Evolutionary conservation across 2,797 vertebrate genomes (phyloP), one percentile per base, ranked within the genome.

Genomic region (Lepus oiostolus): DNA sequence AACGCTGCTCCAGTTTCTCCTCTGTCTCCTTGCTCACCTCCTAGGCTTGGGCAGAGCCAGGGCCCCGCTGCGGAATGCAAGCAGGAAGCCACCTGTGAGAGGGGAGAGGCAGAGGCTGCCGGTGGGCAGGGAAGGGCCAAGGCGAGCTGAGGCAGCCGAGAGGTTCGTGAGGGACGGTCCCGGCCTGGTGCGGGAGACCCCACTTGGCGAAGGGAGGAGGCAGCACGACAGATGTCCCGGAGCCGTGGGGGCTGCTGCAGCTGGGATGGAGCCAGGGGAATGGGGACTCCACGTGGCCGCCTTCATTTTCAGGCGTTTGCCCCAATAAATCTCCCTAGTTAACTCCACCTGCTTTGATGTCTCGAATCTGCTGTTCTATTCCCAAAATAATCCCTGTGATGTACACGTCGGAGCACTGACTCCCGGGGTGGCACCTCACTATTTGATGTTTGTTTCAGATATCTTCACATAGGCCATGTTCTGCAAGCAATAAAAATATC

Each of bases 211-310:
- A 11, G 32, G 13, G 68, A 35, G 22, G 47, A 58, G 77, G 38
- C 38, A 26, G 32, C 4, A 1, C 16, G 32, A 35, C 7, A 85
- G 54, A 12, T 60, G 2, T 35, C 5, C 21, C 21, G 22, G 58
- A 30, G 7, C 42, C 52, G 6, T 5, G 35, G 32, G 35, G 28
- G 11, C 77, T 42, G 32, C 42, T 58, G 74, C 22, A 6, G 8
- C 62, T 32, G 32, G 63, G 14, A 10, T 12, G 3, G 22, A 80
- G 67, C 2, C 4, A 4, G 58, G 62, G 8, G 79, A 72, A 17
- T 2, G 16, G 62, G 63, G 11, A 5, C 50, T 7, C 24, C 0
- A 6, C 3, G 21, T 2, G 0, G 42, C 21, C 1, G 2, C 80
- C 38, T 77, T 62, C 35, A 17, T 74, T 47, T 68, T 14, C 30